Conservation (phyloP, 2,888 invertebrate species). For the Podotricha telesiphe region DNA sequence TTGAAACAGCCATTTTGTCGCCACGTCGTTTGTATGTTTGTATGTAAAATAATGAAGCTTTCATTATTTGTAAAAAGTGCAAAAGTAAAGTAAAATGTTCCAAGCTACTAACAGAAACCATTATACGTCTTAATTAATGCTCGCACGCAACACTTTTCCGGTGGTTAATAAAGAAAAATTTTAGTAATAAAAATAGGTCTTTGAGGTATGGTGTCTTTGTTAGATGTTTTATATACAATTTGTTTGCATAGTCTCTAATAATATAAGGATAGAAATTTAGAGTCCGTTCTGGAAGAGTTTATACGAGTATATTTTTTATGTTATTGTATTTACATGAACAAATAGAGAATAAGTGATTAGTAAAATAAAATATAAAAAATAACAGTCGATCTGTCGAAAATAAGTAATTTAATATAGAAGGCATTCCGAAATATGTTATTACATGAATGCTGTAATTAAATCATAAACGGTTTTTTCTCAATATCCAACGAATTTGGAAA, state of each 20-base stretch:
- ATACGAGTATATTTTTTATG: too few species aligned
- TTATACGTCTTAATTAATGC: conserved; percentile 50
- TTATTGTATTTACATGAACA: too few species aligned
- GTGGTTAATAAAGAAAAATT: conserved; percentile 65
- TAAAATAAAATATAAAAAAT: too few species aligned
- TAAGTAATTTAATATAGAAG: too few species aligned
- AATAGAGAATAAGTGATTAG: too few species aligned
- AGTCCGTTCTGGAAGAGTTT: too few species aligned
- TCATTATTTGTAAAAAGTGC: not conserved
- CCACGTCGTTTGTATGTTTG: not conserved
- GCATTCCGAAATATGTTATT: too few species aligned
- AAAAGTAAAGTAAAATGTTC: not conserved
- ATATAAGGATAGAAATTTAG: not conserved
- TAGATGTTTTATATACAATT: conserved; percentile 40
- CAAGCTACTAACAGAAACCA: conserved; percentile 24
- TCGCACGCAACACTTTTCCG: conserved; percentile 60
- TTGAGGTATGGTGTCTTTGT: conserved; percentile 46
- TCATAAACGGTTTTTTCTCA: too few species aligned
- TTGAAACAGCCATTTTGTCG: too few species aligned
- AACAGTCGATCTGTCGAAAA: too few species aligned
- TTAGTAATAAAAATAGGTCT: conserved; percentile 69
- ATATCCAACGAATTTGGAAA: too few species aligned
- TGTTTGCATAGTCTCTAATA: not conserved
- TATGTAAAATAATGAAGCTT: not conserved
- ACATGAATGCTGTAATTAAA: too few species aligned